phyloP scores from a whole-genome alignment of 2,113 vertebrate species.

The Arizona elegans region DNA sequence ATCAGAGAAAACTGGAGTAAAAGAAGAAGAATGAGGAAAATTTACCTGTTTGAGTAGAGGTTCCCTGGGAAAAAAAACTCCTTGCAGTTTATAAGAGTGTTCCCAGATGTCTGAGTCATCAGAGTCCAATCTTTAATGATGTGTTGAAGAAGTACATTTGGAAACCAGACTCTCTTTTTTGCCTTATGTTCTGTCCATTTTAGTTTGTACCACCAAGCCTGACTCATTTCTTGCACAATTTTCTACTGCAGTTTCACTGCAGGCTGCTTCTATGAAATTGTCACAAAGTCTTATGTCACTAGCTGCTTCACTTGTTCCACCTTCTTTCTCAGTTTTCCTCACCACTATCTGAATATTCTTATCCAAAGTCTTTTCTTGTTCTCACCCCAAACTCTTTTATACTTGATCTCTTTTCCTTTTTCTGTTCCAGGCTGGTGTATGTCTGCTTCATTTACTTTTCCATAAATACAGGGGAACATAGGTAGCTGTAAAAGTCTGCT shows the following conservation, averaged over 20 bases:
- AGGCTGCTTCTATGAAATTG: neutral
- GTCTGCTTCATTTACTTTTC: neutral
- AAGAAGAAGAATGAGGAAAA: neutral
- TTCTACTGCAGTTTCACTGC: neutral
- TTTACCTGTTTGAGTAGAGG: neutral
- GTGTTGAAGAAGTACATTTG: neutral
- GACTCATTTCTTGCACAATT: neutral
- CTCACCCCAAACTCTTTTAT: neutral
- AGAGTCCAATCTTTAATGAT: neutral
- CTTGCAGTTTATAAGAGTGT: neutral
- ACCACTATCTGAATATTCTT: neutral
- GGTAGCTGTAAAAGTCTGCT: neutral
- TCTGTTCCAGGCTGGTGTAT: neutral
- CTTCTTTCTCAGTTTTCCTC: neutral
- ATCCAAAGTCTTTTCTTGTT: neutral
- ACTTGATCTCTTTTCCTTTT: neutral
- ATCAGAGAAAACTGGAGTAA: neutral
- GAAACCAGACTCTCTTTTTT: neutral
- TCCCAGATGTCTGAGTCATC: neutral
- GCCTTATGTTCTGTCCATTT: neutral
- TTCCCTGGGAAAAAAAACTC: neutral
- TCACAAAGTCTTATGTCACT: neutral
- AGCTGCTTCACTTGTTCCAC: neutral
- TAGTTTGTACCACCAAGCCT: neutral
- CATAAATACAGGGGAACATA: neutral